phyloP scores from a whole-genome alignment of 2,888 invertebrate genomes.

The Ophioninae sp. region DNA sequence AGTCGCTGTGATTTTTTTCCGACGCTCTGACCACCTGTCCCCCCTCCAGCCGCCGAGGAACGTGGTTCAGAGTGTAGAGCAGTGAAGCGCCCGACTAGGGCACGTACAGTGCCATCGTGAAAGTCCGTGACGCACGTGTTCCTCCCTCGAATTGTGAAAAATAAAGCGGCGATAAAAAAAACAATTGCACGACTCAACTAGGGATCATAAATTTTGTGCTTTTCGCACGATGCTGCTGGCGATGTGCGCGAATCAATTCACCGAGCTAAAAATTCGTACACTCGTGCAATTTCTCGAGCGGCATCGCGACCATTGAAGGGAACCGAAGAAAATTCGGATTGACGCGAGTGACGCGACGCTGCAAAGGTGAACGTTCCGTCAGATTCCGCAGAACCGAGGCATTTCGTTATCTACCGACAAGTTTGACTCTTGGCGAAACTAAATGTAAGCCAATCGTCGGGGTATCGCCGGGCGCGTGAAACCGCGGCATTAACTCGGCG shows the following conservation, averaged over 20 bases:
- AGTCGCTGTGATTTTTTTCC: not conserved
- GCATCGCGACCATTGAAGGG: constrained; percentile 50
- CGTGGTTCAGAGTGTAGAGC: not conserved
- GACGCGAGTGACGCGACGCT: not conserved
- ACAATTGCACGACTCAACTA: not conserved
- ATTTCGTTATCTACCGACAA: not conserved
- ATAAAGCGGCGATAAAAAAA: not conserved
- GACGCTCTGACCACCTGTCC: constrained; percentile 24
- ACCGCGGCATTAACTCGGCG: not conserved
- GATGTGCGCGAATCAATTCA: constrained; percentile 38
- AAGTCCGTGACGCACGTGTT: not conserved
- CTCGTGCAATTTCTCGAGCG: constrained; percentile 53
- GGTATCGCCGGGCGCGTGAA: not conserved
- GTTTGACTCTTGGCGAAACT: constrained; percentile 7
- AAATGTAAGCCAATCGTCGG: constrained; percentile 9
- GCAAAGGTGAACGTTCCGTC: not conserved
- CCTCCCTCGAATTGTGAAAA: not conserved
- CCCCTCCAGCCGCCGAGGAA: not conserved
- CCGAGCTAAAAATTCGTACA: constrained; percentile 50
- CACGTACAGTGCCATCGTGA: no score
- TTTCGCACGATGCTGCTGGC: constrained; percentile 48
- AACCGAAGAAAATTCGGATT: not conserved
- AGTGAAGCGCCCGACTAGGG: no score
- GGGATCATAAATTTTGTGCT: not conserved
- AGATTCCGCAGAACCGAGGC: not conserved